Evolutionary conservation across 2,797 vertebrate species (phyloP).

Genomic region (Cirrhinus molitorella): DNA sequence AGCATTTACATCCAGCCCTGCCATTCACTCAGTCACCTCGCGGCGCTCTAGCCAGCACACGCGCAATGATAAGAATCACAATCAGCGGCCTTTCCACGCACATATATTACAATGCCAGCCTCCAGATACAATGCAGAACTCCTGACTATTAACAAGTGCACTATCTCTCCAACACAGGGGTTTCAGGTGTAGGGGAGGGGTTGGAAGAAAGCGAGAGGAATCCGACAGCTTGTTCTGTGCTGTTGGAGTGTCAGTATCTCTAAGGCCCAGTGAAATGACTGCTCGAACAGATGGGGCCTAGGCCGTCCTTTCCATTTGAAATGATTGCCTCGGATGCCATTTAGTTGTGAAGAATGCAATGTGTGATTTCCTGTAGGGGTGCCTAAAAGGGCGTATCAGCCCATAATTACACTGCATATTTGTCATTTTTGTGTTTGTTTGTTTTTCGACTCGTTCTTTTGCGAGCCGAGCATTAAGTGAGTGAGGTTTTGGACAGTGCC

Average conservation of each 20-base stretch:
- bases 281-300: constrained; percentile 46
- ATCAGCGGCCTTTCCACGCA: constrained; percentile 75
- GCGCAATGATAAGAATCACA: constrained; percentile 80
- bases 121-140: constrained; percentile 68
- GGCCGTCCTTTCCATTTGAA: constrained; percentile 50
- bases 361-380: constrained; percentile 38
- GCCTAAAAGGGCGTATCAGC: constrained; percentile 25
- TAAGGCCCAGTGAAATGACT: constrained; percentile 57
- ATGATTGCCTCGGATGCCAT: constrained; percentile 39
- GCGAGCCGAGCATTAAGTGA: constrained; percentile 25
- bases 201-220: constrained; percentile 53
- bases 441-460: constrained; percentile 16
- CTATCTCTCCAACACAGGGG: constrained; percentile 68
- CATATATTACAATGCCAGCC: constrained; percentile 75
- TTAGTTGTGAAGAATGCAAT: constrained; percentile 29
- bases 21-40: constrained; percentile 69
- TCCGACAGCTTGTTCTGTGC: constrained; percentile 48
- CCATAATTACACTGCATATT: constrained; percentile 40
- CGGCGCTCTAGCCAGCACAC: constrained; percentile 34
- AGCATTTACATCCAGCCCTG: constrained; percentile 79
- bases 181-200: constrained; percentile 64
- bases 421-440: constrained; percentile 39
- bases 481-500: constrained; percentile 44
- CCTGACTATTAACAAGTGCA: constrained; percentile 75
- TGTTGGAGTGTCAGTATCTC: constrained; percentile 58